These are phyloP conservation scores for Xanthostigma xanthostigma DNA, from an alignment of 2,888 invertebrate genomes.

Conservation along the genomic window DNA sequence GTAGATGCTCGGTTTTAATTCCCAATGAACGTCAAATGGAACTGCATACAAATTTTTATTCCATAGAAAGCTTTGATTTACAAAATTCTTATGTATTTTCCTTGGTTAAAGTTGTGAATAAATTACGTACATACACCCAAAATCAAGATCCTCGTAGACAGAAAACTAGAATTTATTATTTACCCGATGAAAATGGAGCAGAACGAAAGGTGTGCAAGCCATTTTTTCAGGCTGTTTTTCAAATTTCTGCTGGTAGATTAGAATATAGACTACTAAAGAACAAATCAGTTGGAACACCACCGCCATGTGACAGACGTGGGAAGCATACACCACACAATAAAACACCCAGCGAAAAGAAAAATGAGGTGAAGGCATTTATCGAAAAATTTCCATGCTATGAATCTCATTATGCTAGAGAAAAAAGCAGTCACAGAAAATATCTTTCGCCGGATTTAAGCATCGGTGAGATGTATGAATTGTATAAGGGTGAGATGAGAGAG, in stretches of 20 bases:
- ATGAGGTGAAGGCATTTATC: slow-evolving; percentile 9
- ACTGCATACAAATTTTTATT: neutral
- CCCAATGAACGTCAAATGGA: neutral
- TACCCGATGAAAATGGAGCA: slow-evolving; percentile 8
- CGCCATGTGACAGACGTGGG: slow-evolving; percentile 12
- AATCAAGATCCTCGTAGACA: slow-evolving; percentile 1
- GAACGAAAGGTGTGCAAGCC: slow-evolving; percentile 10
- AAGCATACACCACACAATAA: slow-evolving; percentile 11
- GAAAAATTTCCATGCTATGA: slow-evolving; percentile 9
- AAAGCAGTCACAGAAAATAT: slow-evolving; percentile 11
- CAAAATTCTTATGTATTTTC: neutral
- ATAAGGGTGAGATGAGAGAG: slow-evolving; percentile 7
- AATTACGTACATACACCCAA: neutral
- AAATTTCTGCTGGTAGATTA: slow-evolving; percentile 11
- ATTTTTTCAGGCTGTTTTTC: slow-evolving; percentile 11
- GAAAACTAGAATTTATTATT: slow-evolving; percentile 10
- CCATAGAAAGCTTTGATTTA: neutral
- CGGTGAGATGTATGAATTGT: slow-evolving; percentile 12
- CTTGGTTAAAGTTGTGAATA: neutral
- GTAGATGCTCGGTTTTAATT: neutral
- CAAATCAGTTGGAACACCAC: slow-evolving; percentile 8
- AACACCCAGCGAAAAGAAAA: slow-evolving; percentile 8
- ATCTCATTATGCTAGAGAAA: slow-evolving; percentile 12
- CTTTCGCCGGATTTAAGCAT: slow-evolving; percentile 13
- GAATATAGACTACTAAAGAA: slow-evolving; percentile 8